These are phyloP conservation scores for Liolophura sinensis DNA, from an alignment of 1,140 invertebrate species.

Conservation along the genomic window DNA sequence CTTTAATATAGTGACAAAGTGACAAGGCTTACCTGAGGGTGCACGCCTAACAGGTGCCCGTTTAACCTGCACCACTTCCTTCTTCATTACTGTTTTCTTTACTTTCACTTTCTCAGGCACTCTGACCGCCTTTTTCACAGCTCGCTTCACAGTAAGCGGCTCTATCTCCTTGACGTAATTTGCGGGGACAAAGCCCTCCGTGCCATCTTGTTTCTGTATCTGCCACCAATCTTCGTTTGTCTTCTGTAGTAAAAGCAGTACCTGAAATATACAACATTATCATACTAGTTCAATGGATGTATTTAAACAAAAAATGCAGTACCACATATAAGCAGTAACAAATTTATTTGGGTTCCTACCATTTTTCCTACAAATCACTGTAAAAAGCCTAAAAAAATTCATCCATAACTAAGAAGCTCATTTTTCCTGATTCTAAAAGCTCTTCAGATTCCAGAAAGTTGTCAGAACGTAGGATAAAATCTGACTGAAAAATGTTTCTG, in stretches of 20 bases:
- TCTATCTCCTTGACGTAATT: constrained; percentile 96
- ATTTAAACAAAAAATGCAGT: not conserved
- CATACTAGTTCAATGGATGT: not conserved
- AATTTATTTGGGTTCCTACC: too few species aligned
- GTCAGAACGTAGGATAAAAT: too few species aligned
- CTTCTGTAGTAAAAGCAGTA: constrained; percentile 91
- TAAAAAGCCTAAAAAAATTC: too few species aligned
- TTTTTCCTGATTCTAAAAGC: too few species aligned
- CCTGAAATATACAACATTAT: constrained; percentile 48
- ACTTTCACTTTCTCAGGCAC: constrained; percentile 81
- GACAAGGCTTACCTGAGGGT: constrained; percentile 43
- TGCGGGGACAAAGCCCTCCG: constrained; percentile 95
- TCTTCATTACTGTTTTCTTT: constrained; percentile 87
- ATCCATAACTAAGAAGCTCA: too few species aligned
- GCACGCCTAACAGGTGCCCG: constrained; percentile 44
- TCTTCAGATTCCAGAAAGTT: too few species aligned
- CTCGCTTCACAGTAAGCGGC: constrained; percentile 79
- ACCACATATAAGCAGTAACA: too few species aligned
- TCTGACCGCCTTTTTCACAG: constrained; percentile 81
- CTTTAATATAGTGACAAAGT: too few species aligned
- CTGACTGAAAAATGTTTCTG: too few species aligned
- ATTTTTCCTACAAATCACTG: too few species aligned
- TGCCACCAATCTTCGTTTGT: constrained; percentile 99
- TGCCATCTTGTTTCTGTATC: constrained; percentile 85
- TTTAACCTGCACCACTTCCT: constrained; percentile 50